A percentile compares a stretch with the other conserved stretches of the same genome.
These are phyloP conservation scores for Elymnias hypermnestra DNA, from an alignment of 1,140 invertebrate genomes.

Conservation along the genomic window DNA sequence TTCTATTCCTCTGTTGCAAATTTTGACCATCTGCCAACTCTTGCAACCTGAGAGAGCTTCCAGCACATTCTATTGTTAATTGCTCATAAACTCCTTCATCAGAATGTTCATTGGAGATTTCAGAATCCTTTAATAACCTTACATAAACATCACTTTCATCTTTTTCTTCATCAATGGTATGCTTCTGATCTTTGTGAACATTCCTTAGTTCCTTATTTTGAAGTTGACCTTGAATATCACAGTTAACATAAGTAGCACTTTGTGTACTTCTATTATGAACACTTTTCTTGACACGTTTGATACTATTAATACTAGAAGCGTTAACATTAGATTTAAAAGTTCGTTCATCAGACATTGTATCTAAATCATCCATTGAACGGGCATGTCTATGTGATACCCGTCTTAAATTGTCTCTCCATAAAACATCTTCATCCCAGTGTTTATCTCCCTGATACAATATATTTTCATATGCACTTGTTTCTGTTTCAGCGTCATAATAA, in stretches of 20 bases:
- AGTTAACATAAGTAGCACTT: constrained; percentile 86
- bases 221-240: constrained; percentile 76
- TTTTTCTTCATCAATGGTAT: constrained; percentile 33
- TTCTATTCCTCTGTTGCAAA: constrained; percentile 40
- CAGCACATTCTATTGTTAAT: constrained; percentile 44
- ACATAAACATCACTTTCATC: constrained; percentile 79
- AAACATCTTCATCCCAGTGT: constrained; percentile 88
- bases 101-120: constrained; percentile 25
- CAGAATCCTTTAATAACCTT: constrained; percentile 67
- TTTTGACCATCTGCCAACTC: constrained; percentile 16
- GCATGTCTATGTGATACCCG: constrained; percentile 87
- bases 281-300: constrained; percentile 57
- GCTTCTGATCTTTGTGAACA: constrained; percentile 31
- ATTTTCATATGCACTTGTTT: constrained; percentile 64
- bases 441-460: constrained; percentile 78
- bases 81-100: constrained; percentile 74
- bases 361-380: constrained; percentile 86
- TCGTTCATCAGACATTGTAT: constrained; percentile 69
- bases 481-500: constrained; percentile 68
- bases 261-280: constrained; percentile 73
- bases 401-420: constrained; percentile 87
- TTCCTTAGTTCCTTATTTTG: too few species aligned
- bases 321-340: constrained; percentile 40
- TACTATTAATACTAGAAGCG: constrained; percentile 57
- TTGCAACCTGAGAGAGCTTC: constrained; percentile 18